These are phyloP conservation scores for Metacarcinus magister DNA, from an alignment of 2,888 invertebrate genomes.

Conservation along the genomic window DNA sequence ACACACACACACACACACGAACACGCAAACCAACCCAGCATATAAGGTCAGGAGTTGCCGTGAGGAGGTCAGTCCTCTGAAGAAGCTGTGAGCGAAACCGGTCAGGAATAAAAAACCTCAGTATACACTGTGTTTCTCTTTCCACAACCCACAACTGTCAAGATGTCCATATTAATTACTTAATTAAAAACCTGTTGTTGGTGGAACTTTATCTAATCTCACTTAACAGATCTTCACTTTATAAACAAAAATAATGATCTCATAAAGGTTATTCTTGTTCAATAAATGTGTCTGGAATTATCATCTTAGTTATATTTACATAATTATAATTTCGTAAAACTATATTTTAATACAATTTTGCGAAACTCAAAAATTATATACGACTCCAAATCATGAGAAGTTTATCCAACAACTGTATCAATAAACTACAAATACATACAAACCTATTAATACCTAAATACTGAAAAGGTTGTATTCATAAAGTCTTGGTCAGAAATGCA, in stretches of 20 bases:
- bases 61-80: too few relatives aligned
- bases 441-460: background rate
- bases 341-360: background rate
- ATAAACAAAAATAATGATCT: background rate
- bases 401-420: background rate
- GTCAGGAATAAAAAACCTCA: too few relatives aligned
- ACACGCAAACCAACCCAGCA: too few relatives aligned
- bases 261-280: background rate
- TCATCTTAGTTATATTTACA: background rate
- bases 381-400: background rate
- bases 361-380: background rate
- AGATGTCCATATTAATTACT: too few relatives aligned
- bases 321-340: background rate
- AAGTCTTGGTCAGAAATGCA: background rate
- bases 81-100: too few relatives aligned
- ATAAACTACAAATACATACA: background rate
- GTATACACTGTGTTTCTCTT: too few relatives aligned
- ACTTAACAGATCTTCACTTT: background rate
- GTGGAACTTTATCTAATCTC: background rate
- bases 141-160: too few relatives aligned
- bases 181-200: background rate
- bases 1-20: too few relatives aligned
- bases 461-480: background rate
- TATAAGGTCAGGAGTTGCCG: too few relatives aligned
- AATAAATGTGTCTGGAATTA: background rate